Evolutionary conservation across 2,888 invertebrate species (phyloP).

Genomic region (Pinctada fucata): DNA sequence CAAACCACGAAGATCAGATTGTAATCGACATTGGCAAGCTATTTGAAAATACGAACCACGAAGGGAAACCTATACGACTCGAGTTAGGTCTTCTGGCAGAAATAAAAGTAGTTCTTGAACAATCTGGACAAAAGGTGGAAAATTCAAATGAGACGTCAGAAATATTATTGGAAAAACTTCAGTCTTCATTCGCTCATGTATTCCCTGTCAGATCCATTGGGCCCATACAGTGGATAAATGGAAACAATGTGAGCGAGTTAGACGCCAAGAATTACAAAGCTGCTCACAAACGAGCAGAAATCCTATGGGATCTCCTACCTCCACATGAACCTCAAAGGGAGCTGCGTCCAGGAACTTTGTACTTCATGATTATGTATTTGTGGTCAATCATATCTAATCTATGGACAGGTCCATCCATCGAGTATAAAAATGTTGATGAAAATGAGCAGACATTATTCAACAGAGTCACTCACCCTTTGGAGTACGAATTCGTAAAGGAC

Average conservation of each 20-base stretch:
- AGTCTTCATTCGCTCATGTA: not conserved
- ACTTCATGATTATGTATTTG: too few species aligned
- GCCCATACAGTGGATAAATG: conserved; percentile 38
- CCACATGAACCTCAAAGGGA: not conserved
- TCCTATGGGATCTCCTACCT: conserved; percentile 18
- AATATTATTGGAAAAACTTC: not conserved
- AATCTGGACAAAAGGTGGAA: not conserved
- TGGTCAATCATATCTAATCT: too few species aligned
- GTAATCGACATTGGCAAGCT: not conserved
- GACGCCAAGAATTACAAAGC: conserved; percentile 5
- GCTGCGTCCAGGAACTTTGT: too few species aligned
- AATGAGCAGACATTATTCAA: not conserved
- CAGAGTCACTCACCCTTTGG: conserved; percentile 3
- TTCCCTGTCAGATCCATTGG: conserved; percentile 38
- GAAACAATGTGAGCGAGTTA: not conserved
- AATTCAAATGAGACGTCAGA: not conserved
- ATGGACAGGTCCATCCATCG: too few species aligned
- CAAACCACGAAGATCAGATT: not conserved
- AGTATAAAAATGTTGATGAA: not conserved
- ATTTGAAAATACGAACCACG: too few species aligned
- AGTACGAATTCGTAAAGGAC: not conserved
- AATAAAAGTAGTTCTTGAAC: not conserved
- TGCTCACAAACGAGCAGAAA: conserved; percentile 29
- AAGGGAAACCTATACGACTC: too few species aligned
- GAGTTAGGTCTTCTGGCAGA: too few species aligned